phyloP scores from a whole-genome alignment of 2,113 vertebrate genomes.

The Boulengeromyrus knoepffleri region DNA sequence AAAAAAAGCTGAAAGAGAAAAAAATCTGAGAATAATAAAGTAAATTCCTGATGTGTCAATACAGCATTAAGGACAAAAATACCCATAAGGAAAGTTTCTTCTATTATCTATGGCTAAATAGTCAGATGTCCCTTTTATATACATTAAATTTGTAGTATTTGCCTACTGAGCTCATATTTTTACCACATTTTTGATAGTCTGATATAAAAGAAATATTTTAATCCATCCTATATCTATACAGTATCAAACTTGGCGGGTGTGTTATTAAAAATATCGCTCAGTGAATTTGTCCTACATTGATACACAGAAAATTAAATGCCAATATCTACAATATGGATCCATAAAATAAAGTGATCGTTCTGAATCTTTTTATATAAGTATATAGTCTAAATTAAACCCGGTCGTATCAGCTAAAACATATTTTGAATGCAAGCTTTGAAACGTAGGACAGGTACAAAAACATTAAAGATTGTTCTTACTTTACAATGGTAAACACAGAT shows the following conservation, averaged over 20 bases:
- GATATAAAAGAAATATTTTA: constrained; percentile 49
- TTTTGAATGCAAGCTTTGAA: constrained; percentile 26
- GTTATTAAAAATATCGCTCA: constrained; percentile 38
- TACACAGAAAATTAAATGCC: constrained; percentile 27
- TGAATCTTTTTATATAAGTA: constrained; percentile 22
- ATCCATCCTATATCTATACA: constrained; percentile 58
- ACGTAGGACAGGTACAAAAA: constrained; percentile 27
- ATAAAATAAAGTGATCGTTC: constrained; percentile 8
- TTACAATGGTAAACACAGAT: constrained; percentile 1
- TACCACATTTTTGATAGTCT: constrained; percentile 11
- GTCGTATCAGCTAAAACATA: constrained; percentile 21
- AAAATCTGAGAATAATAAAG: constrained; percentile 39
- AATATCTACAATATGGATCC: constrained; percentile 13
- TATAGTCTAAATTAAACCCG: constrained; percentile 28
- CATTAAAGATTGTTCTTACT: constrained; percentile 21
- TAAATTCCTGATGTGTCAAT: constrained; percentile 54
- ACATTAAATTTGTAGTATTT: constrained; percentile 55
- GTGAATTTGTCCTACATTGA: constrained; percentile 24
- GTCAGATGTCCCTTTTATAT: constrained; percentile 62
- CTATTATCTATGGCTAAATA: constrained; percentile 67
- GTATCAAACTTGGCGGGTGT: constrained; percentile 48
- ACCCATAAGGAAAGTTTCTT: constrained; percentile 52
- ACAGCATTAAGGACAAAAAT: constrained; percentile 60
- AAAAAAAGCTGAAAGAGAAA: constrained; percentile 56
- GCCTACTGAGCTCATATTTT: constrained; percentile 26